Evolutionary conservation across 2,888 invertebrate species (phyloP).

Genomic region (Drosophila rubida): DNA sequence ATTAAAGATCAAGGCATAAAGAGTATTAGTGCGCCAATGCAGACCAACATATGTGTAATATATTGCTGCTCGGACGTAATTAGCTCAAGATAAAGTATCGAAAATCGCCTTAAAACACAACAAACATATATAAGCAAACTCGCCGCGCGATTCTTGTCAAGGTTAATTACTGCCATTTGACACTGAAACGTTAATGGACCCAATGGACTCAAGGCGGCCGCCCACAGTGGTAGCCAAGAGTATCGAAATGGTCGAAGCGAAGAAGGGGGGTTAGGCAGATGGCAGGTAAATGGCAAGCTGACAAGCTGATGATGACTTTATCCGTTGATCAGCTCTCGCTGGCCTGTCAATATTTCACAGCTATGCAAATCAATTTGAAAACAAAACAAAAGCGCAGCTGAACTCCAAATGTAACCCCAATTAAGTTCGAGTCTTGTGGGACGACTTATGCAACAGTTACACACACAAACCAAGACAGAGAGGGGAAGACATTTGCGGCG

Average conservation of each 20-base stretch:
- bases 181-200: constrained; percentile 46
- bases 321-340: constrained; percentile 37
- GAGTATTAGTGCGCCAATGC: constrained; percentile 19
- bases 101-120: constrained; percentile 63
- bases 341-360: constrained; percentile 44
- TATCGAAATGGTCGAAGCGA: background rate
- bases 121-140: background rate
- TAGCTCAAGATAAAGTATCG: constrained; percentile 57
- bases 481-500: constrained; percentile 7
- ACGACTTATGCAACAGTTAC: constrained; percentile 49
- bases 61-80: constrained; percentile 48
- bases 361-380: constrained; percentile 44
- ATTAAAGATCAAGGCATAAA: background rate
- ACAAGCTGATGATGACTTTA: constrained; percentile 47
- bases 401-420: constrained; percentile 57
- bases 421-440: constrained; percentile 45
- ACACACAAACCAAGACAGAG: constrained; percentile 8
- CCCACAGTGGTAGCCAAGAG: constrained; percentile 29
- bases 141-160: constrained; percentile 61
- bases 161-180: constrained; percentile 64
- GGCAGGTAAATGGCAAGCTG: constrained; percentile 8
- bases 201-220: constrained; percentile 40
- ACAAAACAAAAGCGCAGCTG: constrained; percentile 16
- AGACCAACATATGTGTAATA: constrained; percentile 21
- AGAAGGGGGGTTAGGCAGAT: background rate